These are phyloP conservation scores for Nothobranchius kuhntae DNA, from an alignment of 2,113 vertebrate species.

Conservation along the genomic window DNA sequence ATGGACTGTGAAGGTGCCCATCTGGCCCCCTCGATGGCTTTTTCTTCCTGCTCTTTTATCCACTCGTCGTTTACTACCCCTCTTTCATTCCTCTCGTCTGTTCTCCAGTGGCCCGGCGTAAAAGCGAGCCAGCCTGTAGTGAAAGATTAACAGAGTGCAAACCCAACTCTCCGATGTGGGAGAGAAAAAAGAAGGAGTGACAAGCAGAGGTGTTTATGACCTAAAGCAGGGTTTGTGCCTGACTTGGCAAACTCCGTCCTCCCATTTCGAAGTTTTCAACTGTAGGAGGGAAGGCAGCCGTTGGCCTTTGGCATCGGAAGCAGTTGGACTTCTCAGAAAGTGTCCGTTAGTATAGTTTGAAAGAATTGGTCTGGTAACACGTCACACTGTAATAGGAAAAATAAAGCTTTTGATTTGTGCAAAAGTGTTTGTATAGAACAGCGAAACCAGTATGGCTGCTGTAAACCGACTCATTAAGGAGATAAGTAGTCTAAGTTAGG, in stretches of 20 bases:
- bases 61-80: slow-evolving; percentile 72
- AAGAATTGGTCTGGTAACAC: slow-evolving; percentile 16
- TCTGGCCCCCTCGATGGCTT: slow-evolving; percentile 87
- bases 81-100: slow-evolving; percentile 70
- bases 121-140: slow-evolving; percentile 64
- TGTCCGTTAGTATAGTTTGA: slow-evolving; percentile 53
- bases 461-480: not conserved
- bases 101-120: slow-evolving; percentile 60
- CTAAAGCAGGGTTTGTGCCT: slow-evolving; percentile 63
- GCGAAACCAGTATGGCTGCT: not conserved
- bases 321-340: slow-evolving; percentile 62
- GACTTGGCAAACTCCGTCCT: slow-evolving; percentile 60
- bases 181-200: slow-evolving; percentile 54
- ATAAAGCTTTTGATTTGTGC: too few relatives aligned
- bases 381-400: slow-evolving; percentile 18
- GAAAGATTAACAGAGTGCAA: slow-evolving; percentile 81
- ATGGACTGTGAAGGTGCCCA: slow-evolving; percentile 99
- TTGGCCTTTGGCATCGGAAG: slow-evolving; percentile 74
- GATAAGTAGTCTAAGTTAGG: not conserved
- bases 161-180: slow-evolving; percentile 58
- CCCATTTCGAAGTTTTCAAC: slow-evolving; percentile 49
- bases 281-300: slow-evolving; percentile 62
- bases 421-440: not conserved
- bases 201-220: slow-evolving; percentile 70
- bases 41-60: slow-evolving; percentile 75